Evolutionary conservation across 2,113 vertebrate genomes (phyloP).

Genomic region (Nycticorax nycticorax): DNA sequence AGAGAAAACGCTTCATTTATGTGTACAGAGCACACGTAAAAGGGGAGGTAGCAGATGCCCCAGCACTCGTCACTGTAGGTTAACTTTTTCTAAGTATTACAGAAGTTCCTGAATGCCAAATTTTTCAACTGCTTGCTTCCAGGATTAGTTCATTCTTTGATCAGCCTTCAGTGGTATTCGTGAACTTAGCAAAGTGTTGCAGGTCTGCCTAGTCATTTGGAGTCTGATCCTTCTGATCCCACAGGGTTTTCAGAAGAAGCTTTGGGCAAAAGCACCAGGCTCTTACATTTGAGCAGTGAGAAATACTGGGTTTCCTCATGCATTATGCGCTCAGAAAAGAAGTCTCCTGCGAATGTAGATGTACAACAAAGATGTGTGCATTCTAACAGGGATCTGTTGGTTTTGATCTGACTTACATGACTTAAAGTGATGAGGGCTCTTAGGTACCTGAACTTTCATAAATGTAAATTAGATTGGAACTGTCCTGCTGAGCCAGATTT

Average conservation of each 20-base stretch:
- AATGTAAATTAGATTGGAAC: not conserved
- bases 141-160: not conserved
- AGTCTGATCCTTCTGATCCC: not conserved
- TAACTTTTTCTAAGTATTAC: not conserved
- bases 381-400: not conserved
- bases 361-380: not conserved
- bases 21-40: not conserved
- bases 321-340: not conserved
- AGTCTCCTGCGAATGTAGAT: not conserved
- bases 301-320: not conserved
- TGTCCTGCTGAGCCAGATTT: not conserved
- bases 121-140: not conserved
- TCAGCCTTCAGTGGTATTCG: rapidly evolving
- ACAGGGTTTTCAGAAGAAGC: not conserved
- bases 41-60: not conserved
- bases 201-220: not conserved
- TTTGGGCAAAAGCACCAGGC: not conserved
- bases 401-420: not conserved
- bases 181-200: not conserved
- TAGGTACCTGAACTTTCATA: not conserved
- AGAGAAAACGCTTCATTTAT: not conserved
- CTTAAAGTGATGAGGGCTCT: not conserved
- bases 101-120: not conserved
- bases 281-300: not conserved
- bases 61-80: not conserved